Base-by-base conservation (phyloP, 2,113 vertebrate species). In the Muntiacus muntjak region DNA sequence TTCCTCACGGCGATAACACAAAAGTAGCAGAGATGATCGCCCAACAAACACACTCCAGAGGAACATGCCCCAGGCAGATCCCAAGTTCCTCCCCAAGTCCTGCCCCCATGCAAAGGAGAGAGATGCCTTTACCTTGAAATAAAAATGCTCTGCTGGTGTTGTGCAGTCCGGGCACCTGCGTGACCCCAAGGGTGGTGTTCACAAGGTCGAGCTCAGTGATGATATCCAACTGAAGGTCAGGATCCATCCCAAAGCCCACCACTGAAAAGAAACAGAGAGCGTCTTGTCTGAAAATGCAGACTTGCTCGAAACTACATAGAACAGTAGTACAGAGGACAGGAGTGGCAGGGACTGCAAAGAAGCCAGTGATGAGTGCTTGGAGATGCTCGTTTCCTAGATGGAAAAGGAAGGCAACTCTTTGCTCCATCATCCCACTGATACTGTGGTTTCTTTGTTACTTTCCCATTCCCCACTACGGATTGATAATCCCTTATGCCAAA, bases 141-240 rank as follows among this genome's bases (percentile, higher is more conserved):
- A 99, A 97, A 98, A 99, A 99, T 2, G 99, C 99, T 99, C 99
- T 99, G 99, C 99, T 99, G 99, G 98, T 98, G 98, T 99, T 99
- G 99, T 99, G 99, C n/a, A 99, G 98, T 91, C 99, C 99, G 1
- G 99, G 98, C 98, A 99, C 99, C 98, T 99, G 99, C 36, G 99
- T 99, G 98, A 99, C 99, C 97, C 99, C 99, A 96, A 99, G 97
- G 40, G 99, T 99, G 96, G 99, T 99, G 95, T 99, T 99, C 96
- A 99, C 99, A 84, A 99, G 99, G 98, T 99, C 99, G 95, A 99
- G 98, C 95, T 99, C 99, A 15, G 99, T 97, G 98, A 99, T 99
- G 89, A 99, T 98, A 98, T 99, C 99, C 98, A 99, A 99, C 98
- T 99, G 99, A 98, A 99, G 99, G 94, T 99, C 99, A 91, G 99